Evolutionary conservation across 2,888 invertebrate species (phyloP).

Genomic region (Tubiluchus corallicola): DNA sequence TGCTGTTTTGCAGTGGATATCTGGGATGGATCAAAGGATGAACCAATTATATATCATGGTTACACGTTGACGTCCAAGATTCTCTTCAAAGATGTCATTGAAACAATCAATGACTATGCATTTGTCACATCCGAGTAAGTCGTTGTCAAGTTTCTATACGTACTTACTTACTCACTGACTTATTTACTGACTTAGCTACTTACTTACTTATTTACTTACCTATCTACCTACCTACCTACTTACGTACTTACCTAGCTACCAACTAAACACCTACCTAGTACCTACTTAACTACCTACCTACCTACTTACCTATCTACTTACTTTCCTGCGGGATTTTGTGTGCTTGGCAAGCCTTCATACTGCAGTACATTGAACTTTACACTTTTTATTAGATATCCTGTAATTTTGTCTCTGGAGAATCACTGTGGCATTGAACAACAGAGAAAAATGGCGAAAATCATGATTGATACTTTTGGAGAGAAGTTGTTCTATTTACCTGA

Average conservation of each 20-base stretch:
- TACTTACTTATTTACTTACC: too few species aligned
- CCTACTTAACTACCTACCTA: neutral
- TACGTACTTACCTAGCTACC: slow-evolving; percentile 13
- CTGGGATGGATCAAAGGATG: slow-evolving; percentile 38
- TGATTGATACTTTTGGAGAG: slow-evolving; percentile 31
- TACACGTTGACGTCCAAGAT: slow-evolving; percentile 34
- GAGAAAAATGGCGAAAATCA: slow-evolving; percentile 28
- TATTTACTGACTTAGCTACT: too few species aligned
- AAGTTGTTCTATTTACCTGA: slow-evolving; percentile 12
- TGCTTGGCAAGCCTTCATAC: slow-evolving; percentile 18
- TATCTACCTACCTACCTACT: too few species aligned
- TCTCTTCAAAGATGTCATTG: slow-evolving; percentile 31
- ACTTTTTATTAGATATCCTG: slow-evolving; percentile 24
- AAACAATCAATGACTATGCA: slow-evolving; percentile 33
- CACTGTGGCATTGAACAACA: slow-evolving; percentile 33
- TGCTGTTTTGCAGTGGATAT: slow-evolving; percentile 35
- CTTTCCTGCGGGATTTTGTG: slow-evolving; percentile 12
- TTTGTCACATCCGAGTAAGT: slow-evolving; percentile 28
- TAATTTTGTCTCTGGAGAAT: slow-evolving; percentile 36
- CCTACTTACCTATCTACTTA: too few species aligned
- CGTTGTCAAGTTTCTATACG: neutral
- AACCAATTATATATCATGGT: slow-evolving; percentile 40
- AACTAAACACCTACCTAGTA: slow-evolving; percentile 9
- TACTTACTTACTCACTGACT: too few species aligned
- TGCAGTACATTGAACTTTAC: too few species aligned